Percentiles rank a stretch among this genome's conserved stretches.
These are phyloP conservation scores for Myxocyprinus asiaticus DNA, from an alignment of 2,113 vertebrate species.

Conservation along the genomic window DNA sequence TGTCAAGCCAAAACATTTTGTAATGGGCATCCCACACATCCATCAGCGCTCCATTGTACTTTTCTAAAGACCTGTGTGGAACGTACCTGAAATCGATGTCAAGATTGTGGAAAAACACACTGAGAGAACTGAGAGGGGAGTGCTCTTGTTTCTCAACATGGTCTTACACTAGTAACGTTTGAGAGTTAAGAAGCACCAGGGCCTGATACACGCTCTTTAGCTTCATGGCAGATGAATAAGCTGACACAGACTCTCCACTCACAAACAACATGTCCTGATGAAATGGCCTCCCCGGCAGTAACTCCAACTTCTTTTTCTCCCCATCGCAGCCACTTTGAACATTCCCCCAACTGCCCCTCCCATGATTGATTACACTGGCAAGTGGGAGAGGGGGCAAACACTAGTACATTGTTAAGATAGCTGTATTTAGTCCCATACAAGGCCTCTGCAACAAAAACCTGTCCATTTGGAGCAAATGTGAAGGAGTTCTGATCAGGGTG, in stretches of 20 bases:
- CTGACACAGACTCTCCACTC: constrained; percentile 85
- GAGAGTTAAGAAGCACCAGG: constrained; percentile 89
- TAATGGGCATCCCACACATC: constrained; percentile 99
- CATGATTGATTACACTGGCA: constrained; percentile 94
- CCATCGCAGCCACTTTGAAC: constrained; percentile 95
- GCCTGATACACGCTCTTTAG: constrained; percentile 89
- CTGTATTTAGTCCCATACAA: constrained; percentile 95
- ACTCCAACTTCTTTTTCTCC: constrained; percentile 85
- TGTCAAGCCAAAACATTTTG: constrained; percentile 98
- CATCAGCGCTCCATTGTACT: constrained; percentile 93
- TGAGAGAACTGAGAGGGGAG: constrained; percentile 85
- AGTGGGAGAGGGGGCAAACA: constrained; percentile 90
- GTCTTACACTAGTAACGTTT: constrained; percentile 90
- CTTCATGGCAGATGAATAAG: constrained; percentile 90
- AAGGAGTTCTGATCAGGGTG: constrained; percentile 99
- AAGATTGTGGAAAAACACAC: constrained; percentile 98
- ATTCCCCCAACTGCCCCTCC: constrained; percentile 97
- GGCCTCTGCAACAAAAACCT: constrained; percentile 96
- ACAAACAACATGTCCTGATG: constrained; percentile 88
- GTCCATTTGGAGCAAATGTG: constrained; percentile 96
- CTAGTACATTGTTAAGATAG: constrained; percentile 93
- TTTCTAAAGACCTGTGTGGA: constrained; percentile 84
- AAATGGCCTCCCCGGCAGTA: constrained; percentile 84
- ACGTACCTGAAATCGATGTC: constrained; percentile 98
- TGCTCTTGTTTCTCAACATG: constrained; percentile 84